Conservation (phyloP, 2,888 invertebrate species). For the Amphipoea oculea region DNA sequence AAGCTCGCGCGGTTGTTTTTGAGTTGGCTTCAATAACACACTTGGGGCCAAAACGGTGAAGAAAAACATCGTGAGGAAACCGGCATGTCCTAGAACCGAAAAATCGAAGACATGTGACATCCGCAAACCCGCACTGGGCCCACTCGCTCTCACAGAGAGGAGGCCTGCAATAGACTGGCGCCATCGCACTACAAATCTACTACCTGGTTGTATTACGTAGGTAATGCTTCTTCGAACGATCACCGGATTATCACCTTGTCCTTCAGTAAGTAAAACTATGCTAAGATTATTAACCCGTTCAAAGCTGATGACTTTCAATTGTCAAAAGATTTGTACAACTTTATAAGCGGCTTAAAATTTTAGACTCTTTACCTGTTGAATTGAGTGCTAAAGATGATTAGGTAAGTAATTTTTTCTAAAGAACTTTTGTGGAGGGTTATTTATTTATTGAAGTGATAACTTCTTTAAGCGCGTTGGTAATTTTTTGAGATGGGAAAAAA, state of each 20-base stretch:
- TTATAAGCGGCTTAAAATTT: conserved; percentile 7
- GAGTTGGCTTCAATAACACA: too few relatives aligned
- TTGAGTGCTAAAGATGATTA: not conserved
- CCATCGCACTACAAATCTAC: not conserved
- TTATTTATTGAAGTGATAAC: too few relatives aligned
- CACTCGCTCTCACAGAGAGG: not conserved
- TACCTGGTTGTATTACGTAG: conserved; percentile 3
- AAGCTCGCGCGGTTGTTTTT: too few relatives aligned
- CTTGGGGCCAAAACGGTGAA: too few relatives aligned
- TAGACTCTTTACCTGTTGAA: not conserved
- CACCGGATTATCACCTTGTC: not conserved
- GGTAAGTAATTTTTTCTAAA: not conserved
- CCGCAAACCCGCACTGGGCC: not conserved
- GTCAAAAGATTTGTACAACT: conserved; percentile 40
- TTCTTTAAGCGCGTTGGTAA: too few relatives aligned
- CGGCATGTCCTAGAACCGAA: too few relatives aligned
- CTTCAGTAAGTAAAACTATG: not conserved
- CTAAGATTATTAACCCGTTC: conserved; percentile 22
- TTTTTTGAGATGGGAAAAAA: too few relatives aligned
- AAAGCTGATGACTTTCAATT: not conserved
- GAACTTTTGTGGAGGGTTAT: not conserved
- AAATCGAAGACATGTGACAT: too few relatives aligned
- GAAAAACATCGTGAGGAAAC: too few relatives aligned
- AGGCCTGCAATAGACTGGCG: not conserved
- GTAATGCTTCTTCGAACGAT: conserved; percentile 6